Conservation (phyloP, 2,888 invertebrate species). For the Monochamus alternatus region DNA sequence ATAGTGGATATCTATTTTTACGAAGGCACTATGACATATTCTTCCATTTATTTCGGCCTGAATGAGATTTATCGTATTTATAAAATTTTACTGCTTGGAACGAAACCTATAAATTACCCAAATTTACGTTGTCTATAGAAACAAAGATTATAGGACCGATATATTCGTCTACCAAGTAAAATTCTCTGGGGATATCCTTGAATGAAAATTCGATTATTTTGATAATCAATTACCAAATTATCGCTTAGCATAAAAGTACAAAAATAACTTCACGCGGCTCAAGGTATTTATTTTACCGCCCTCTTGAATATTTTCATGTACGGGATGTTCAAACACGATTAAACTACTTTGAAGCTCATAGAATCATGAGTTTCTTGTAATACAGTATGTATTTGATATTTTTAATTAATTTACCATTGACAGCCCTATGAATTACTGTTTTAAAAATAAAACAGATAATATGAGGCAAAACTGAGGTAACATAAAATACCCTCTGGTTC, state of each 20-base stretch:
- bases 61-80: conserved; percentile 16
- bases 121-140: not conserved
- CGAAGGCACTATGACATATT: conserved; percentile 11
- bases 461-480: not conserved
- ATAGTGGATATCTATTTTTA: conserved; percentile 24
- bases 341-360: too few relatives aligned
- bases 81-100: not conserved
- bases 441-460: too few relatives aligned
- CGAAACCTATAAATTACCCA: conserved; percentile 13
- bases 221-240: too few relatives aligned
- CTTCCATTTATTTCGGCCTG: conserved; percentile 18
- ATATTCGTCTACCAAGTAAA: not conserved
- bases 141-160: not conserved
- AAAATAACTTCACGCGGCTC: not conserved
- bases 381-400: too few relatives aligned
- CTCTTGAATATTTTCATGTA: too few relatives aligned
- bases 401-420: too few relatives aligned
- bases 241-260: not conserved
- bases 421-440: too few relatives aligned
- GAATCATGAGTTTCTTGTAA: too few relatives aligned
- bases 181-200: too few relatives aligned
- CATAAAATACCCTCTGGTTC: conserved; percentile 12
- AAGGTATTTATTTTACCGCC: too few relatives aligned
- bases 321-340: too few relatives aligned
- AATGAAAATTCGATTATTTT: too few relatives aligned